Evolutionary conservation across 1,140 invertebrate species (phyloP), one percentile per base, ranked within the genome.

Genomic region (Zaprionus davidi): DNA sequence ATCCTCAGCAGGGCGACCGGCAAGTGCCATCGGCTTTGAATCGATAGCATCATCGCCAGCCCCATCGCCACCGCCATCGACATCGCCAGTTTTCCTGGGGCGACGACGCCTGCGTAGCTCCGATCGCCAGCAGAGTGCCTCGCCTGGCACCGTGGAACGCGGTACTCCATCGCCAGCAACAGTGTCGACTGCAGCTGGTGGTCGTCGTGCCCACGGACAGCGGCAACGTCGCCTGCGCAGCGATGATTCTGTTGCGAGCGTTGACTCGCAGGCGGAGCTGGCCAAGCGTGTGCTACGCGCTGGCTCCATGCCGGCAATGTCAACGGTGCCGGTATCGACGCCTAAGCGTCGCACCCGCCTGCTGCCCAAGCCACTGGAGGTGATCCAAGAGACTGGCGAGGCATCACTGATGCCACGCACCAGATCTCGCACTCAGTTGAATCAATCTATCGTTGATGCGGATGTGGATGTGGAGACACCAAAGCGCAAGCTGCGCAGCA

Each of bases 401-500:
- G 13, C 24, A 3, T 4, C 24, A 12, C 11, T 34, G 1, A 13
- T 44, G 11, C 56, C 69, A 12, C 79, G 62, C 11, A 92, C 84
- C 3, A 79, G 87, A 6, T 88, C 87, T 1, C 81, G 84, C 15
- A 71, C 70, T 3, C 78, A 73, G 20, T 70, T 77, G 2, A 26
- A 55, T 28, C 53, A 66, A 11, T n/a, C 41, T 7, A 62, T 41
- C 12, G 26, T 7, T 15, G 26, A 62, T 31, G 38, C 67, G 20
- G 77, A 79, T 51, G 22, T 26, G 57, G 77, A 79, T 51, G 22
- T 38, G 57, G 11, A 7, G 38, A 15, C 28, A n/a, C 24, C 17
- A 3, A 28, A 41, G 4, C 68, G 49, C 1, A 34, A 46, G 3
- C 4, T 24, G n/a, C 80, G 80, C n/a, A 28, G 76, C 34, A 17